These are phyloP conservation scores for Galeopterus variegatus DNA, from an alignment of 2,113 vertebrate genomes.

Conservation along the genomic window DNA sequence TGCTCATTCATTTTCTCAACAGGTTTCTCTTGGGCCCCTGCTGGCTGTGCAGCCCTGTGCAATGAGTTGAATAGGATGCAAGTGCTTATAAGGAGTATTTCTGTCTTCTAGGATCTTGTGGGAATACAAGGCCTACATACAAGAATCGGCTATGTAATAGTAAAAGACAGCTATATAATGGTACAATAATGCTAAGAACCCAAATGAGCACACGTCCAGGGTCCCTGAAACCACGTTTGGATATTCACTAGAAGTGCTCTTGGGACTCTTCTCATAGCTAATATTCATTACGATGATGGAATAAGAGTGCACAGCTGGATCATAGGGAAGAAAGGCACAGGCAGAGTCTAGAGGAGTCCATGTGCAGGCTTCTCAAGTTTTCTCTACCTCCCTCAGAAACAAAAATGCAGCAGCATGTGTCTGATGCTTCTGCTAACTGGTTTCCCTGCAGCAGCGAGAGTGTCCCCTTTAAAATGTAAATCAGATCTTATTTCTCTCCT, in stretches of 20 bases:
- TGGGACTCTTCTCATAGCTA: not conserved
- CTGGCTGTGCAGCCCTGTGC: not conserved
- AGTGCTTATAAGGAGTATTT: not conserved
- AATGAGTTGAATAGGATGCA: not conserved
- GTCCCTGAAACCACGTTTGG: not conserved
- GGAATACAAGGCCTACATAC: not conserved
- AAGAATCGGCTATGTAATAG: not conserved
- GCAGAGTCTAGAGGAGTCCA: not conserved
- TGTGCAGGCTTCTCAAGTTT: accelerated
- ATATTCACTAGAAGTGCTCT: not conserved
- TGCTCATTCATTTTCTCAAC: slow-evolving; percentile 6
- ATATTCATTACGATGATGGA: not conserved
- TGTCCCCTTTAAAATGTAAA: slow-evolving; percentile 26
- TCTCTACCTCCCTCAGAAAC: not conserved
- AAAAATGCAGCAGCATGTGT: not conserved
- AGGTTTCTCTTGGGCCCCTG: not conserved
- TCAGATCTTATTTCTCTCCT: not conserved
- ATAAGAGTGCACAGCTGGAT: not conserved
- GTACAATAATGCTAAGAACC: not conserved
- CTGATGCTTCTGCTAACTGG: not conserved
- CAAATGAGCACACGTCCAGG: not conserved
- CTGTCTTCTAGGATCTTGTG: not conserved
- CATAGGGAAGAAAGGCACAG: not conserved
- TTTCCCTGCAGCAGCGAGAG: not conserved
- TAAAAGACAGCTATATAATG: not conserved